Evolutionary conservation across 2,888 invertebrate genomes (phyloP).

Genomic region (Dromius quadrimaculatus): DNA sequence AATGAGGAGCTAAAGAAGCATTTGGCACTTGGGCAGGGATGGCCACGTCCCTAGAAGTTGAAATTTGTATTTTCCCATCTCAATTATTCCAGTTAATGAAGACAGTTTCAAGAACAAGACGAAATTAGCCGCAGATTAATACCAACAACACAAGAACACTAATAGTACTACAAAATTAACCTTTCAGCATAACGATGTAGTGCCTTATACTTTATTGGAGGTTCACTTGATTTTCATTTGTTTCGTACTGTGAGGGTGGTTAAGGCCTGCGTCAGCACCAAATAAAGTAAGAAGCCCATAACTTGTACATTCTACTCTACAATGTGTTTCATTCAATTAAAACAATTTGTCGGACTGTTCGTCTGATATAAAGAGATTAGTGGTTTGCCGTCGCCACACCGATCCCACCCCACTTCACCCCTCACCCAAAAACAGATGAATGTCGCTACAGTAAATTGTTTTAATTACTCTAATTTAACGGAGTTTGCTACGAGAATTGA

Average conservation of each 20-base stretch:
- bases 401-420: background rate
- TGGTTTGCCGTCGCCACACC: conserved; percentile 13
- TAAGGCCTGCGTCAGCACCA: background rate
- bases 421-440: conserved; percentile 14
- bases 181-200: background rate
- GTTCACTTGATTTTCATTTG: background rate
- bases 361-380: conserved; percentile 46
- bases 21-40: no score
- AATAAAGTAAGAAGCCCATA: background rate
- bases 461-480: conserved; percentile 35
- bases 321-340: conserved; percentile 39
- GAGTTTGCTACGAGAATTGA: conserved; percentile 11
- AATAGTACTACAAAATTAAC: background rate
- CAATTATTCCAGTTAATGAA: no score
- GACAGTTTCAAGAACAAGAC: no score
- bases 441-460: conserved; percentile 26
- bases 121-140: conserved; percentile 1
- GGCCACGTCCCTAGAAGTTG: no score
- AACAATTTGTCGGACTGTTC: conserved; percentile 45
- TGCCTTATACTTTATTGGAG: background rate
- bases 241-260: background rate
- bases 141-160: background rate
- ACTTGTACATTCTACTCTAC: background rate
- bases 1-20: no score
- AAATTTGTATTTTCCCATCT: no score